Evolutionary conservation across 2,888 invertebrate genomes (phyloP).

Genomic region (Drosophila pseudotakahashii): DNA sequence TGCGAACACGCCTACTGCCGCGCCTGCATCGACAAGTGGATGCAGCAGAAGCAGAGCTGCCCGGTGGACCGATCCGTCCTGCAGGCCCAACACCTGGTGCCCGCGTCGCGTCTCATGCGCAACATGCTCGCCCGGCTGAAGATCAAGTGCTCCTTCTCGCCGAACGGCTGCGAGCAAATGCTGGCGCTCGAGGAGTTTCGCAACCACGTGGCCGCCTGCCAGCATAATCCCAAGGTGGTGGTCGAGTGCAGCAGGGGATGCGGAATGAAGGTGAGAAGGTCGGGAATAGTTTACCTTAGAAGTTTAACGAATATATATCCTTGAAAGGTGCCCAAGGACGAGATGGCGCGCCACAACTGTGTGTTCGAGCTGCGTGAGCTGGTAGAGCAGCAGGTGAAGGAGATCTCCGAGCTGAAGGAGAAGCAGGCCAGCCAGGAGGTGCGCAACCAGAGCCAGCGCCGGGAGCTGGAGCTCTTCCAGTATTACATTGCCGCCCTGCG

Average conservation of each 20-base stretch:
- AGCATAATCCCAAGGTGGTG: conserved; percentile 48
- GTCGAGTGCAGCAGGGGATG: conserved; percentile 52
- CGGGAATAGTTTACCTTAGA: too few species aligned
- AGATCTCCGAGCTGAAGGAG: conserved; percentile 32
- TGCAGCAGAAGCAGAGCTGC: conserved; percentile 56
- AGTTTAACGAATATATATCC: too few species aligned
- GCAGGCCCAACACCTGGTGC: conserved; percentile 37
- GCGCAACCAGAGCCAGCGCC: conserved; percentile 46
- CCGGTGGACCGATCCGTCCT: conserved; percentile 62
- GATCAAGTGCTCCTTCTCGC: conserved; percentile 56
- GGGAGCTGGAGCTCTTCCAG: conserved; percentile 64
- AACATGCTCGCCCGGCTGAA: conserved; percentile 59
- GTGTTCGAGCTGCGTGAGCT: conserved; percentile 49
- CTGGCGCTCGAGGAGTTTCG: conserved; percentile 46
- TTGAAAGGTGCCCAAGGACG: conserved; percentile 56
- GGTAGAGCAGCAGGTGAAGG: conserved; percentile 15
- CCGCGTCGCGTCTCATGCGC: conserved; percentile 63
- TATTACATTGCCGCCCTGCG: conserved; percentile 60
- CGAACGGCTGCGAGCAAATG: conserved; percentile 38
- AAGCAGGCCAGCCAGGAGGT: conserved; percentile 43
- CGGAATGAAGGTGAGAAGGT: conserved; percentile 47
- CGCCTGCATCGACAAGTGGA: conserved; percentile 62
- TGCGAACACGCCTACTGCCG: conserved; percentile 66
- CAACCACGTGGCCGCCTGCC: conserved; percentile 41
- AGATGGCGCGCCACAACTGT: conserved; percentile 58